Evolutionary conservation across 2,797 vertebrate genomes (phyloP).

Genomic region (Propithecus perrieri): DNA sequence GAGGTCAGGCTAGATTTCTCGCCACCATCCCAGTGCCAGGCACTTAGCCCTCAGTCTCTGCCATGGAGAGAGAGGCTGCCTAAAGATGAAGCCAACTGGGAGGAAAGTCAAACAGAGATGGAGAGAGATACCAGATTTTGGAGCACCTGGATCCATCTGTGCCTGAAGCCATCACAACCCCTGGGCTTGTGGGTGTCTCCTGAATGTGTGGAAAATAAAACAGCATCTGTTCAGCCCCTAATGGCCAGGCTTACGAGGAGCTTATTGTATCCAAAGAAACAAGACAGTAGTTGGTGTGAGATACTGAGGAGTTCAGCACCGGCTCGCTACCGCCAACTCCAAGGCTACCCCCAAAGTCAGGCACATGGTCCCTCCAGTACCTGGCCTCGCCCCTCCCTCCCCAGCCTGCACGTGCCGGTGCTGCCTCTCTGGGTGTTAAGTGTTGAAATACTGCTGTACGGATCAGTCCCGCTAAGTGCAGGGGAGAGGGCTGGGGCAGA

Average conservation of each 20-base stretch:
- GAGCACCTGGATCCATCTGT: constrained; percentile 8
- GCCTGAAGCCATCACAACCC: background rate
- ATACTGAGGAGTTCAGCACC: constrained; percentile 7
- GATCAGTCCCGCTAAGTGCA: too few relatives aligned
- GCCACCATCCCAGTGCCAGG: background rate
- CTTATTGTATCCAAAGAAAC: constrained; percentile 70
- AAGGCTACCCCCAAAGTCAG: accelerated
- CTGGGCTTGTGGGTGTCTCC: background rate
- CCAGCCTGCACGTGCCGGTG: accelerated
- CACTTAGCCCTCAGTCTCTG: background rate
- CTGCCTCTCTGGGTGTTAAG: background rate
- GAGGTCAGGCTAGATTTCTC: background rate
- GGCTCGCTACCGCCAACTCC: background rate
- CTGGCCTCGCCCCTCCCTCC: background rate
- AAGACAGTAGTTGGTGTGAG: constrained; percentile 64
- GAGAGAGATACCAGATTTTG: background rate
- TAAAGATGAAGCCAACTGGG: background rate
- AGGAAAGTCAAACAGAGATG: background rate
- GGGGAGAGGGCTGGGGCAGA: background rate
- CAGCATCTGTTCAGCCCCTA: constrained; percentile 56
- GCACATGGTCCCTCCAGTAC: background rate
- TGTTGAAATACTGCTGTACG: background rate
- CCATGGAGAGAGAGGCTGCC: background rate
- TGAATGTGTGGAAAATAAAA: constrained; percentile 58
- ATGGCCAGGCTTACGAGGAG: constrained; percentile 73